A percentile compares a stretch with the other conserved stretches of the same genome.
phyloP scores from a whole-genome alignment of 2,113 vertebrate genomes.

The Hipposideros armiger region DNA sequence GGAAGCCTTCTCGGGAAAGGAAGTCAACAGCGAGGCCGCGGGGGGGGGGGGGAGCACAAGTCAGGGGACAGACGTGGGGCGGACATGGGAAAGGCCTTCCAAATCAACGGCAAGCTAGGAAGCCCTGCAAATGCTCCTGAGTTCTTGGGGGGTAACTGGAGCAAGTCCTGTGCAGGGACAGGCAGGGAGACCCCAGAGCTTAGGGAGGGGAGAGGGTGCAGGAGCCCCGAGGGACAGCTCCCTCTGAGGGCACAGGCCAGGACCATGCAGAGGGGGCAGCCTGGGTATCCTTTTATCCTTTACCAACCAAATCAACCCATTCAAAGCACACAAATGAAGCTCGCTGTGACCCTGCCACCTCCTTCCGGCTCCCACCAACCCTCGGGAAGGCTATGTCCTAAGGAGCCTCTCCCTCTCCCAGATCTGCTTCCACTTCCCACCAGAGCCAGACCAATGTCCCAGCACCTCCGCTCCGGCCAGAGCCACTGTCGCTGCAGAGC shows the following conservation, averaged over 20 bases:
- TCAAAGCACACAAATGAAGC: background rate
- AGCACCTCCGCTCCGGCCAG: background rate
- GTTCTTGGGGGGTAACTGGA: too few species aligned
- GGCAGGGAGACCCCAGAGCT: background rate
- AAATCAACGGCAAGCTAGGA: background rate
- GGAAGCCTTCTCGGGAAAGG: background rate
- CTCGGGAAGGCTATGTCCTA: background rate
- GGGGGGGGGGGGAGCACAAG: too few species aligned
- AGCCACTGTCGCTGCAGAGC: background rate
- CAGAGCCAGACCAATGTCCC: too few species aligned
- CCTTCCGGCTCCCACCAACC: background rate
- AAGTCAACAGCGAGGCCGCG: too few species aligned
- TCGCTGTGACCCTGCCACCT: background rate
- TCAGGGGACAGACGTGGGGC: background rate
- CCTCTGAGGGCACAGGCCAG: background rate
- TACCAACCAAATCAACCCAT: background rate
- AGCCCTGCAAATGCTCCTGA: background rate
- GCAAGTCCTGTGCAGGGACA: too few species aligned
- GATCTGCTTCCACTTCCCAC: too few species aligned
- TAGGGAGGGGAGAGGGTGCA: rapidly evolving
- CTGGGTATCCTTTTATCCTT: background rate
- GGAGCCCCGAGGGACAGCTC: background rate
- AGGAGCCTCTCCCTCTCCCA: rapidly evolving
- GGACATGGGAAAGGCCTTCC: too few species aligned
- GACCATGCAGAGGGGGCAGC: rapidly evolving